Percentiles rank a stretch among this genome's conserved stretches.
These are phyloP conservation scores for Rhineura floridana DNA, from an alignment of 2,113 vertebrate genomes.

Conservation along the genomic window DNA sequence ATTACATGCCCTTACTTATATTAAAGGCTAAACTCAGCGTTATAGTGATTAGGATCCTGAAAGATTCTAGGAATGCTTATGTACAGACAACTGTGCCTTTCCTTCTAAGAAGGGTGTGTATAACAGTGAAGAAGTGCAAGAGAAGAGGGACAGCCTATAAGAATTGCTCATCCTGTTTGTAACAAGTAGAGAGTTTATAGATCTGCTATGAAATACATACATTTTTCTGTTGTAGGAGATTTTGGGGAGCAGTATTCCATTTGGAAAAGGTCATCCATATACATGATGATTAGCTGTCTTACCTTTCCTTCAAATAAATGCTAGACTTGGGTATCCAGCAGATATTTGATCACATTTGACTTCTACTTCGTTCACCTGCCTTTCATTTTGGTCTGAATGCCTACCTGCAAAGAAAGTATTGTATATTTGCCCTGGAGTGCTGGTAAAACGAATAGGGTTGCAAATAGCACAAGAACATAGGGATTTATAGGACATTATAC, in stretches of 20 bases:
- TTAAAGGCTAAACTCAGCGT: constrained; percentile 40
- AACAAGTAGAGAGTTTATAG: constrained; percentile 24
- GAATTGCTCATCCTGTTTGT: constrained; percentile 21
- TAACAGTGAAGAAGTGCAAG: neutral
- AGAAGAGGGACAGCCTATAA: neutral
- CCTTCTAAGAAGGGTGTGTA: neutral
- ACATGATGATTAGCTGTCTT: constrained; percentile 57
- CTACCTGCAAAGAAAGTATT: constrained; percentile 48
- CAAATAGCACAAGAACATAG: constrained; percentile 34
- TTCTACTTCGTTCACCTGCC: constrained; percentile 47
- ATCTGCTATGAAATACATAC: constrained; percentile 29
- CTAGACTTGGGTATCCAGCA: constrained; percentile 61
- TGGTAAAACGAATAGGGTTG: constrained; percentile 45
- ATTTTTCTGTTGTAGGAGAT: constrained; percentile 38
- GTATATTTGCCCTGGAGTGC: constrained; percentile 40
- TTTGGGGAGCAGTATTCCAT: constrained; percentile 63
- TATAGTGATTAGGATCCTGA: constrained; percentile 42
- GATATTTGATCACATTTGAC: constrained; percentile 56
- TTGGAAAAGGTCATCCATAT: constrained; percentile 69
- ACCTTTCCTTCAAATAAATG: constrained; percentile 60
- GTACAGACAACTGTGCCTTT: neutral
- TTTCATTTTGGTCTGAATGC: constrained; percentile 51
- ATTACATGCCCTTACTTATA: neutral
- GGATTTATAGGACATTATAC: constrained; percentile 43
- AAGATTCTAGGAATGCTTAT: neutral